Evolutionary conservation across 2,888 invertebrate genomes (phyloP).

Genomic region (Machimus rusticus): DNA sequence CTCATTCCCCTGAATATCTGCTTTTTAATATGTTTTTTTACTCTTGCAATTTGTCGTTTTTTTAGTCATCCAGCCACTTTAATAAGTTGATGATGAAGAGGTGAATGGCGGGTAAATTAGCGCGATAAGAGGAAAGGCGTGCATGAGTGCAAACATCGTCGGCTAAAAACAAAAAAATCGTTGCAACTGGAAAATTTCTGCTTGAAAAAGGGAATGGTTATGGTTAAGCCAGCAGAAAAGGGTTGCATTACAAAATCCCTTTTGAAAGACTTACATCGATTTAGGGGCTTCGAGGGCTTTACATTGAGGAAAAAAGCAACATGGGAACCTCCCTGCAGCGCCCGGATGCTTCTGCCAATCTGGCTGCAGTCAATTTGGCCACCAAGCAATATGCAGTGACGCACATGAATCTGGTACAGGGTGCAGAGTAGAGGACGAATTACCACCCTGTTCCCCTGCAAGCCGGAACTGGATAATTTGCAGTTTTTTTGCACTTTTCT

Average conservation of each 20-base stretch:
- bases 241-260: neutral
- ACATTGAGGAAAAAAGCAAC: neutral
- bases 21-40: neutral
- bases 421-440: neutral
- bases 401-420: neutral
- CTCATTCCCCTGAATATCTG: neutral
- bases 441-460: neutral
- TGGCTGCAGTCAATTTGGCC: neutral
- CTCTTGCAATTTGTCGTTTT: neutral
- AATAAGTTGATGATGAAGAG: neutral
- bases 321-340: neutral
- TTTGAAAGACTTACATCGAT: neutral
- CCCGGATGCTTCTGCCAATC: neutral
- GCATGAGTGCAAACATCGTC: neutral
- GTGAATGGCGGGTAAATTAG: neutral
- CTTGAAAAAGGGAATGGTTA: neutral
- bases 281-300: neutral
- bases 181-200: neutral
- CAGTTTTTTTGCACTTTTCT: neutral
- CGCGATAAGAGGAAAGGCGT: neutral
- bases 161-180: neutral
- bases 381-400: neutral
- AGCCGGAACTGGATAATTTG: neutral
- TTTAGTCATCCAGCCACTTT: neutral
- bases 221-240: neutral